Conservation (phyloP, 1,140 invertebrate species). For the Vanessa tameamea region DNA sequence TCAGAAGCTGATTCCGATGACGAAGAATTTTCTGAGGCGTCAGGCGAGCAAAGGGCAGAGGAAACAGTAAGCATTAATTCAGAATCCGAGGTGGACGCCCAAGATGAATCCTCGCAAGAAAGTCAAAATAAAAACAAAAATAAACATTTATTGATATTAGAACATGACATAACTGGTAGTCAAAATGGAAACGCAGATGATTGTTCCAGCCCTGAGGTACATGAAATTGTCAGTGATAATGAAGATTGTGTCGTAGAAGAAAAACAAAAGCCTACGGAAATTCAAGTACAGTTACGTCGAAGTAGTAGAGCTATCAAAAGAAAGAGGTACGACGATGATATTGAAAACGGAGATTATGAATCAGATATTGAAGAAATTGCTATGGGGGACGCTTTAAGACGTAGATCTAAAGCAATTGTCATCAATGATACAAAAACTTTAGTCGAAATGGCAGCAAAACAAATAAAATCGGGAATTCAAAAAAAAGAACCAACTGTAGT, state of each 20-base stretch:
- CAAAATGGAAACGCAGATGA: constrained; percentile 44
- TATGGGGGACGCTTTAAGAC: constrained; percentile 82
- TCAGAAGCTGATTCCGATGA: constrained; percentile 49
- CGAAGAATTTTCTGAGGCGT: constrained; percentile 42
- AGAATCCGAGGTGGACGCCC: constrained; percentile 48
- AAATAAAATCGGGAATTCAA: constrained; percentile 76
- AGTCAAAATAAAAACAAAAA: constrained; percentile 43
- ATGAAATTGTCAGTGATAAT: constrained; percentile 58
- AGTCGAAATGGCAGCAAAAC: constrained; percentile 84
- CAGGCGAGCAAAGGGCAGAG: constrained; percentile 43
- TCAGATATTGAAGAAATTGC: constrained; percentile 85
- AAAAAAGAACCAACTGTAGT: constrained; percentile 89
- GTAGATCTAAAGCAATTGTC: constrained; percentile 82
- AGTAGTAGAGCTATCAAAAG: constrained; percentile 84
- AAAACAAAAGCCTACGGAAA: constrained; percentile 52
- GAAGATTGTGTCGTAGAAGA: constrained; percentile 48
- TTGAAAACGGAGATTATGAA: constrained; percentile 82
- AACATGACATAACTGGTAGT: constrained; percentile 42
- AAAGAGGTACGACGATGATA: constrained; percentile 84
- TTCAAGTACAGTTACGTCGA: constrained; percentile 79
- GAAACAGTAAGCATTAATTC: constrained; percentile 56
- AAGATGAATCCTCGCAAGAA: constrained; percentile 50
- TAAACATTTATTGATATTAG: constrained; percentile 45
- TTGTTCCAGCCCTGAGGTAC: constrained; percentile 46
- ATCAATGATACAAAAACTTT: constrained; percentile 87